Evolutionary conservation across 2,888 invertebrate genomes (phyloP).

Genomic region (Acanthoscelides obtectus): DNA sequence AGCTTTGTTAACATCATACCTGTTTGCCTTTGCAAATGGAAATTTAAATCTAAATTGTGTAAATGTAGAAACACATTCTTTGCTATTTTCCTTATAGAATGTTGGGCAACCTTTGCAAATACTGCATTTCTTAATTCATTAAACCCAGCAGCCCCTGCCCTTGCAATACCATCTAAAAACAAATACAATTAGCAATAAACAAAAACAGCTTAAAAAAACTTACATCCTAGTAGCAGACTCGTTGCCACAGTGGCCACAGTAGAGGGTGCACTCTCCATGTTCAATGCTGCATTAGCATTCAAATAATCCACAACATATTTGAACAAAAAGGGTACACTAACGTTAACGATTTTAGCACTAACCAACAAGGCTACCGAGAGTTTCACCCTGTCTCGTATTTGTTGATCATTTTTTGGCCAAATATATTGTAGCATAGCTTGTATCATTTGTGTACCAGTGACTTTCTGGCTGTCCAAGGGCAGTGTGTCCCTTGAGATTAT

Average conservation of each 20-base stretch:
- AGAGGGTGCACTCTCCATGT: conserved; percentile 73
- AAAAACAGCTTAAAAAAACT: conserved; percentile 27
- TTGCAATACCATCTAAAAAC: conserved; percentile 84
- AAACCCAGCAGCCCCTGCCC: conserved; percentile 85
- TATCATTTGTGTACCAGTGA: conserved; percentile 75
- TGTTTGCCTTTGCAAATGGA: conserved; percentile 92
- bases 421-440: conserved; percentile 86
- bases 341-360: conserved; percentile 83
- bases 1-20: too few species aligned
- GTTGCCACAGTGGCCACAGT: conserved; percentile 75
- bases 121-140: conserved; percentile 97
- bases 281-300: conserved; percentile 61
- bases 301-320: conserved; percentile 89
- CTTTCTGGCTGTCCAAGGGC: conserved; percentile 52
- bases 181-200: background rate
- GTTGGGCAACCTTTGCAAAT: conserved; percentile 95
- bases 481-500: conserved; percentile 52
- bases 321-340: conserved; percentile 92
- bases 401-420: conserved; percentile 88
- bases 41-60: conserved; percentile 89
- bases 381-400: conserved; percentile 72
- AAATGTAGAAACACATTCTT: conserved; percentile 94
- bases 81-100: conserved; percentile 91
- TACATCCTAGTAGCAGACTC: conserved; percentile 83
- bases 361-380: conserved; percentile 75